Base-by-base conservation (phyloP, 2,888 invertebrate genomes). In the Melangyna quadrimaculata region DNA sequence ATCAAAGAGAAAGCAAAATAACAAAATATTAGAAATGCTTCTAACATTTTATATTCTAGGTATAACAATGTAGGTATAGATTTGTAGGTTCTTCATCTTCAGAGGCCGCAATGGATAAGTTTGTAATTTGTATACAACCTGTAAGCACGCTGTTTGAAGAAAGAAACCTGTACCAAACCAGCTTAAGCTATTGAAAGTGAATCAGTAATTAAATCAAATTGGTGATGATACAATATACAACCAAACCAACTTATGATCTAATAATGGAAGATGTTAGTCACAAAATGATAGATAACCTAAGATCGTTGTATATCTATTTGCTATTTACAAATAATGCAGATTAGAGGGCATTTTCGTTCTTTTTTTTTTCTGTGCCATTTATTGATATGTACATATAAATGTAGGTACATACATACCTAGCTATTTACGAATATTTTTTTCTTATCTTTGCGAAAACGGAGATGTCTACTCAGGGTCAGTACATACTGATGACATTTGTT, bases 401-500 rank as follows among this genome's bases (percentile, higher is more conserved):
- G n/a, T n/a, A n/a, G n/a, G n/a, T n/a, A n/a, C n/a, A n/a, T n/a
- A n/a, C n/a, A n/a, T n/a, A n/a, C n/a, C n/a, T n/a, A n/a, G 7
- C 8, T 24, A 7, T 40, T n/a, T n/a, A 10, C 27, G n/a, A 24
- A 40, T 10, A 61, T 65, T 29, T 29, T n/a, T 61, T 17, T 45
- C 65, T 65, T 65, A 65, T 65, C 65, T 65, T 65, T 32, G 45
- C 45, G n/a, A 45, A 65, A 65, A 65, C 19, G 3, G 29, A 32
- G 29, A 45, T 29, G 19, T 29, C 43, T 29, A n/a, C 43, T 51
- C 40, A 65, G 65, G 65, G 65, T 65, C 65, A 65, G 65, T 22
- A 29, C 1, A 63, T 63, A 63, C 29, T 63, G 63, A 63, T 63
- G 63, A 63, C 63, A 45, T 63, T 45, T 43, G 63, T 63, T 63